Conservation (phyloP, 2,797 vertebrate genomes). For the Enteromius afrohamiltoni region DNA sequence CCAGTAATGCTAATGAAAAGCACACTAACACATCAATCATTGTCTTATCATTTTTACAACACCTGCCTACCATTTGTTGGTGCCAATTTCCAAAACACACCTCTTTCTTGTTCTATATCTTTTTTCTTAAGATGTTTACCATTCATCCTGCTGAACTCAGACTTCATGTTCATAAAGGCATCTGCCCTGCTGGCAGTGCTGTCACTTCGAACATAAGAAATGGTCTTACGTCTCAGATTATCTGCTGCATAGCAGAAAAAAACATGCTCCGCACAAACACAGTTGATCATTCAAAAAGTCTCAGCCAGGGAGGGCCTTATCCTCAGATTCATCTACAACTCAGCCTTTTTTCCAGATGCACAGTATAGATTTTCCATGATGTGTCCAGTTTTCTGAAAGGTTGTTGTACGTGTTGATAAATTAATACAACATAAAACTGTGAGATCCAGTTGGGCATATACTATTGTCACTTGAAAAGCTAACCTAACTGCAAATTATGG, state of each 20-base stretch:
- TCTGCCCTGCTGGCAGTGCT: conserved; percentile 60
- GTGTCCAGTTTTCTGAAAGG: conserved; percentile 33
- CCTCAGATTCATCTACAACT: conserved; percentile 49
- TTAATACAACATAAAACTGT: conserved; percentile 39
- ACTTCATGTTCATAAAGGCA: conserved; percentile 66
- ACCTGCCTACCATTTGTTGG: conserved; percentile 28
- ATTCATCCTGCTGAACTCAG: conserved; percentile 57
- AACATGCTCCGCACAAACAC: conserved; percentile 63
- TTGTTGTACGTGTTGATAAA: conserved; percentile 46
- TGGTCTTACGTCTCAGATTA: conserved; percentile 63
- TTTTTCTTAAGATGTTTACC: conserved; percentile 49
- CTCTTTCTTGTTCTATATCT: conserved; percentile 44
- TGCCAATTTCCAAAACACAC: conserved; percentile 47
- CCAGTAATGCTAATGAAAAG: conserved; percentile 11
- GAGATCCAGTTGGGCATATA: conserved; percentile 34
- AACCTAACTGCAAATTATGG: conserved; percentile 23
- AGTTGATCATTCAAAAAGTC: conserved; percentile 61
- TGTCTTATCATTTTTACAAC: conserved; percentile 18
- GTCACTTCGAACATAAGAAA: conserved; percentile 67
- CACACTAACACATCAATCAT: not conserved
- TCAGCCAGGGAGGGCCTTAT: conserved; percentile 39
- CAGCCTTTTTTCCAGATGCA: conserved; percentile 42
- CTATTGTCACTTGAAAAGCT: conserved; percentile 41
- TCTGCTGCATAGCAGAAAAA: conserved; percentile 67
- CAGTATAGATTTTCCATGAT: conserved; percentile 34